These are phyloP conservation scores for Bradypus variegatus DNA, from an alignment of 2,797 vertebrate species.

Conservation along the genomic window DNA sequence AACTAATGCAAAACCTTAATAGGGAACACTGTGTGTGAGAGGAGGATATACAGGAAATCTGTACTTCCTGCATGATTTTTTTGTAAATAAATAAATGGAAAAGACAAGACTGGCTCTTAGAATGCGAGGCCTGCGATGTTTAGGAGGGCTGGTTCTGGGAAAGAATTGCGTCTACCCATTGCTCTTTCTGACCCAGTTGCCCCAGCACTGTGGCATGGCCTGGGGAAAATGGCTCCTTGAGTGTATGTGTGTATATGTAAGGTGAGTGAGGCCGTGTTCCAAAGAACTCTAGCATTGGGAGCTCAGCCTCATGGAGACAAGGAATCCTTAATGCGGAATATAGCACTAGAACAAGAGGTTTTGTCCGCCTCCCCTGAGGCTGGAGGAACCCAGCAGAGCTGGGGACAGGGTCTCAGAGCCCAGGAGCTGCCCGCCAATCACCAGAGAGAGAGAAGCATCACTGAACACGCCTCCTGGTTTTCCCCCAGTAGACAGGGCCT, in stretches of 20 bases:
- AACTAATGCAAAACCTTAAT: no score
- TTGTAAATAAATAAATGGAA: no score
- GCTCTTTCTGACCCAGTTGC: not conserved
- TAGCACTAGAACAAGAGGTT: not conserved
- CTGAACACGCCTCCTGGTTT: not conserved
- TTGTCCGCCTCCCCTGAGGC: not conserved
- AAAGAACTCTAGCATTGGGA: not conserved
- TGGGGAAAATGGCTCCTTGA: not conserved
- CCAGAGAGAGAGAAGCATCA: not conserved
- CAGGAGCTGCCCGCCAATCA: not conserved
- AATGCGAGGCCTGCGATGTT: not conserved
- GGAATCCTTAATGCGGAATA: not conserved
- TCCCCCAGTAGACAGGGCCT: not conserved
- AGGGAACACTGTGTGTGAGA: no score
- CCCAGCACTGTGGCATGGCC: not conserved
- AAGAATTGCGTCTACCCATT: not conserved
- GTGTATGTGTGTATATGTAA: not conserved
- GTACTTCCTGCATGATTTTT: no score
- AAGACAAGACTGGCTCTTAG: no score
- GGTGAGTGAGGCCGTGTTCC: not conserved
- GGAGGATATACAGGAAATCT: no score
- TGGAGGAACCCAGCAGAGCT: not conserved
- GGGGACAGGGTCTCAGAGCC: not conserved
- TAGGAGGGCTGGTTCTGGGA: not conserved
- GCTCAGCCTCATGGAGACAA: not conserved